phyloP scores from a whole-genome alignment of 2,113 vertebrate genomes.

The Caloenas nicobarica region DNA sequence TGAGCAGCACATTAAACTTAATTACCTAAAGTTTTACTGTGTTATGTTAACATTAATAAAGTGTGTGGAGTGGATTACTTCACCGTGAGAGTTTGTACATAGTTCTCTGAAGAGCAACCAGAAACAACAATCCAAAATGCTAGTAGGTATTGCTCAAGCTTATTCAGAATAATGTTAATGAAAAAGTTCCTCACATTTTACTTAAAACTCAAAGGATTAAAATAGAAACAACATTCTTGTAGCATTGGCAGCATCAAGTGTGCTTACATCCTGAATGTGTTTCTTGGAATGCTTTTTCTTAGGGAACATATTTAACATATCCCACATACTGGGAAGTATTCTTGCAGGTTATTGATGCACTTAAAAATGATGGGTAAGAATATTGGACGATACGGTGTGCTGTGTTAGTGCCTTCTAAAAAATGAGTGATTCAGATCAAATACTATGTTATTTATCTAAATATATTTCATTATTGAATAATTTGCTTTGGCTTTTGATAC shows the following conservation, averaged over 20 bases:
- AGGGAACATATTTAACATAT: not conserved
- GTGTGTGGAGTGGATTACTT: not conserved
- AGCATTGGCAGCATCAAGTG: not conserved
- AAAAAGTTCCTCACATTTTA: not conserved
- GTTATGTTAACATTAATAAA: slow-evolving; percentile 14
- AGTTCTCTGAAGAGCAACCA: not conserved
- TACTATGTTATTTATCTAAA: not conserved
- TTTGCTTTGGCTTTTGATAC: not conserved
- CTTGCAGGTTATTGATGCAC: not conserved
- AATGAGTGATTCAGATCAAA: not conserved
- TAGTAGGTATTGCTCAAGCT: not conserved
- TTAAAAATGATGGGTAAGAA: not conserved
- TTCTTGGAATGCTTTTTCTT: not conserved
- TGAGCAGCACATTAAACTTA: slow-evolving; percentile 36
- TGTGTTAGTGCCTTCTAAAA: not conserved
- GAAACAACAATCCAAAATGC: not conserved
- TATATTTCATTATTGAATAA: not conserved
- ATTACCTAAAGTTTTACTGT: not conserved
- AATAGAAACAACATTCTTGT: not conserved
- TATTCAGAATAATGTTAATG: not conserved
- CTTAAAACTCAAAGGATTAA: not conserved
- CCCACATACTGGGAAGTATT: not conserved
- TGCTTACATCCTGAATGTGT: not conserved
- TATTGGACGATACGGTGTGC: rapidly evolving
- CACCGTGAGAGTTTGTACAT: not conserved